A percentile compares a stretch with the other conserved stretches of the same genome.
These are phyloP conservation scores for Mizuhopecten yessoensis DNA, from an alignment of 1,140 invertebrate genomes.

Conservation along the genomic window DNA sequence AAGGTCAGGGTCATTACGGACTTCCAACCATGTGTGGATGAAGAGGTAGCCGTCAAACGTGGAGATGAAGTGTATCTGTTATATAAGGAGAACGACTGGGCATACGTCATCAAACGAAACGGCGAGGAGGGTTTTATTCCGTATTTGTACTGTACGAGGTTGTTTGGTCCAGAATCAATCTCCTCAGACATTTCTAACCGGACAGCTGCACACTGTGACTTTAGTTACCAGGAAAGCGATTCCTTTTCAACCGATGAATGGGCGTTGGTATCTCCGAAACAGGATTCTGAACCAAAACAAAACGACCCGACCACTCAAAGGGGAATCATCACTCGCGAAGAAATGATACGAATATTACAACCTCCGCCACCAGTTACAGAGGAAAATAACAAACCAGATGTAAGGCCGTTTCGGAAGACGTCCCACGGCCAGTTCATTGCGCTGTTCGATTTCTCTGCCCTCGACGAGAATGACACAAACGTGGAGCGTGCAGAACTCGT, in stretches of 20 bases:
- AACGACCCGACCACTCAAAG: neutral
- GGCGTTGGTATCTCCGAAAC: neutral
- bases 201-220: neutral
- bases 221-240: constrained; percentile 24
- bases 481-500: constrained; percentile 97
- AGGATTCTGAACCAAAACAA: neutral
- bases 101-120: constrained; percentile 95
- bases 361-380: neutral
- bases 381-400: constrained; percentile 45
- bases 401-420: constrained; percentile 94
- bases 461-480: constrained; percentile 97
- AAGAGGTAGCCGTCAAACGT: constrained; percentile 93
- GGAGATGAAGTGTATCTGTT: constrained; percentile 94
- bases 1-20: constrained; percentile 89
- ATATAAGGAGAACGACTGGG: constrained; percentile 98
- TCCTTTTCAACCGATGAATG: neutral
- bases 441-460: constrained; percentile 94
- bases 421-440: constrained; percentile 95
- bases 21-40: constrained; percentile 96
- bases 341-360: constrained; percentile 49
- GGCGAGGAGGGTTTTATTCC: constrained; percentile 97
- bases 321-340: constrained; percentile 1
- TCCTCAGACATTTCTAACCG: neutral
- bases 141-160: constrained; percentile 74
- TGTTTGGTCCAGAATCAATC: constrained; percentile 40